A percentile compares a stretch with the other conserved stretches of the same genome.
phyloP scores from a whole-genome alignment of 2,797 vertebrate genomes.

The Mus minutoides region DNA sequence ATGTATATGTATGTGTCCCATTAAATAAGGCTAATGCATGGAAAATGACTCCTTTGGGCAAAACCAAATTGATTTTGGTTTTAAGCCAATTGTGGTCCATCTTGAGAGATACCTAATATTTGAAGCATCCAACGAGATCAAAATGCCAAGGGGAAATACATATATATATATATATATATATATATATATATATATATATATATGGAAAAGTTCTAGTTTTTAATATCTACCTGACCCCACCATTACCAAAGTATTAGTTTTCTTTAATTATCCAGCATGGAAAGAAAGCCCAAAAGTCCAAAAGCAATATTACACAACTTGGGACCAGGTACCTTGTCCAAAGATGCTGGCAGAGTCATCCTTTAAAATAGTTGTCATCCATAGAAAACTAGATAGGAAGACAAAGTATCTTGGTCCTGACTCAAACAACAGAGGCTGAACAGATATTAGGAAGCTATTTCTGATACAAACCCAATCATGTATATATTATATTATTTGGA shows the following conservation, averaged over 20 bases:
- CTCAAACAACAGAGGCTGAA: neutral
- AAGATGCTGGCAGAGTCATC: neutral
- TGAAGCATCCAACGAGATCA: neutral
- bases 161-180: no score
- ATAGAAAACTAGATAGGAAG: neutral
- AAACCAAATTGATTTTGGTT: neutral
- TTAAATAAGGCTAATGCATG: accelerated
- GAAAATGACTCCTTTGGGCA: neutral
- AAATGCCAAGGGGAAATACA: neutral
- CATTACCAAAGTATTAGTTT: neutral
- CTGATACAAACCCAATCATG: neutral
- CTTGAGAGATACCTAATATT: neutral
- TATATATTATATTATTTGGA: neutral
- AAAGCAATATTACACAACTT: neutral
- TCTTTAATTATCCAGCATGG: neutral
- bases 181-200: no score
- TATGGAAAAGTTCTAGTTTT: neutral
- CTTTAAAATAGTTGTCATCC: neutral
- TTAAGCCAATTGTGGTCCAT: neutral
- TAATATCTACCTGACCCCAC: neutral
- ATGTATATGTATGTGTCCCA: neutral
- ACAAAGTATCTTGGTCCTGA: neutral
- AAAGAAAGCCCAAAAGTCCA: neutral
- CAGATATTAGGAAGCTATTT: neutral
- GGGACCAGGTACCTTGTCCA: neutral